Percentiles rank a stretch among this genome's conserved stretches.
phyloP scores from a whole-genome alignment of 2,797 vertebrate genomes.

The Dryobates pubescens region DNA sequence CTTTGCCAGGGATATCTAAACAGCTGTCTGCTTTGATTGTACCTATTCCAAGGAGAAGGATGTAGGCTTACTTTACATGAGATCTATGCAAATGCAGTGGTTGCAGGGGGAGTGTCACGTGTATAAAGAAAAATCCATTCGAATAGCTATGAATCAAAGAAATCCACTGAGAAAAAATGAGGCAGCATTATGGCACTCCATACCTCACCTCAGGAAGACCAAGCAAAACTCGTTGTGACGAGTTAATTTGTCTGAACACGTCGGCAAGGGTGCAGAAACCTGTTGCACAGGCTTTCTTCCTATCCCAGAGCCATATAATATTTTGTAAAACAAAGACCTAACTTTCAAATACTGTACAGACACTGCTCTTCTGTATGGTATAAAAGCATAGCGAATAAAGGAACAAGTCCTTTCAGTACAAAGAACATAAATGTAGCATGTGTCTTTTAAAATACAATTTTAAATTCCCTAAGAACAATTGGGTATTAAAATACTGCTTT shows the following conservation, averaged over 20 bases:
- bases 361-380: background rate
- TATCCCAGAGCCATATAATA: constrained; percentile 28
- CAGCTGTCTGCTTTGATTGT: constrained; percentile 36
- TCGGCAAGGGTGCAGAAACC: constrained; percentile 41
- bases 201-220: background rate
- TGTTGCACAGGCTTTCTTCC: constrained; percentile 65
- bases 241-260: constrained; percentile 34
- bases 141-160: background rate
- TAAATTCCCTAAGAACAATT: background rate
- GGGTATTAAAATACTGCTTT: background rate
- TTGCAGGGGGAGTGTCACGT: background rate
- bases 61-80: background rate
- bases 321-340: background rate
- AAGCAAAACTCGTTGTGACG: constrained; percentile 36
- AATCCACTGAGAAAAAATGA: background rate
- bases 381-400: background rate
- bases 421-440: background rate
- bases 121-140: background rate
- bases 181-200: background rate
- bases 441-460: background rate
- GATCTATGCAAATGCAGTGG: background rate
- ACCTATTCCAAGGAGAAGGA: background rate
- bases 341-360: background rate
- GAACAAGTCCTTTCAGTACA: background rate
- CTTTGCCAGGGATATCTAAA: constrained; percentile 17